Conservation (phyloP, 2,888 invertebrate genomes). For the Drosophila lutescens region DNA sequence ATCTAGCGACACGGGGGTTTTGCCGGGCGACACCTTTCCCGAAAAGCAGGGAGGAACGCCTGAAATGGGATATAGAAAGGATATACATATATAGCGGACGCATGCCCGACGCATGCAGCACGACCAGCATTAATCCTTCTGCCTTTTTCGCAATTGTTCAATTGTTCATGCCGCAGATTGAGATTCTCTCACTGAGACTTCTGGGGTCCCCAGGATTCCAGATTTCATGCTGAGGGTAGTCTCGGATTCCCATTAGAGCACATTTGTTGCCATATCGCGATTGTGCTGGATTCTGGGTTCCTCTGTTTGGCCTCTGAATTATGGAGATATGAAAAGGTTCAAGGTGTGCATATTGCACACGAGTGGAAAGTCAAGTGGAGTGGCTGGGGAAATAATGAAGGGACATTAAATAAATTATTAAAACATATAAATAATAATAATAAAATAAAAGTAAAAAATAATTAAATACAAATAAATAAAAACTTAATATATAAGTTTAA, state of each 20-base stretch:
- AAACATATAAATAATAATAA: too few species aligned
- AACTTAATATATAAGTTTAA: too few species aligned
- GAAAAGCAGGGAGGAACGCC: constrained; percentile 21
- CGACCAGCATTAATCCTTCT: constrained; percentile 81
- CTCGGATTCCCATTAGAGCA: constrained; percentile 31
- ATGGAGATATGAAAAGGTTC: constrained; percentile 59
- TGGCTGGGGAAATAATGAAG: too few species aligned
- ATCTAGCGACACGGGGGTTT: constrained; percentile 62
- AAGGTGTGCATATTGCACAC: constrained; percentile 48
- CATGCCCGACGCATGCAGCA: constrained; percentile 43
- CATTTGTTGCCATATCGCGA: constrained; percentile 55
- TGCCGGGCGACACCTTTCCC: constrained; percentile 63
- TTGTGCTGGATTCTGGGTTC: constrained; percentile 63
- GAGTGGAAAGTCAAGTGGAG: constrained; percentile 62
- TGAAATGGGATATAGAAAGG: constrained; percentile 33
- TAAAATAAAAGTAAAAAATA: too few species aligned
- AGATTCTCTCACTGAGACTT: background rate
- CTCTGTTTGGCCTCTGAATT: constrained; percentile 55
- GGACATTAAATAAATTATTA: background rate
- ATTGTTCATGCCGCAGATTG: constrained; percentile 59
- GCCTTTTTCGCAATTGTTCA: constrained; percentile 74
- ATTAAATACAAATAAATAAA: too few species aligned
- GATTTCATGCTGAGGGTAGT: constrained; percentile 29
- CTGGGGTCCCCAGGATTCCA: constrained; percentile 3
- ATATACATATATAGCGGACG: constrained; percentile 32